Conservation (phyloP, 2,113 vertebrate species). For the Ceratotherium simum region DNA sequence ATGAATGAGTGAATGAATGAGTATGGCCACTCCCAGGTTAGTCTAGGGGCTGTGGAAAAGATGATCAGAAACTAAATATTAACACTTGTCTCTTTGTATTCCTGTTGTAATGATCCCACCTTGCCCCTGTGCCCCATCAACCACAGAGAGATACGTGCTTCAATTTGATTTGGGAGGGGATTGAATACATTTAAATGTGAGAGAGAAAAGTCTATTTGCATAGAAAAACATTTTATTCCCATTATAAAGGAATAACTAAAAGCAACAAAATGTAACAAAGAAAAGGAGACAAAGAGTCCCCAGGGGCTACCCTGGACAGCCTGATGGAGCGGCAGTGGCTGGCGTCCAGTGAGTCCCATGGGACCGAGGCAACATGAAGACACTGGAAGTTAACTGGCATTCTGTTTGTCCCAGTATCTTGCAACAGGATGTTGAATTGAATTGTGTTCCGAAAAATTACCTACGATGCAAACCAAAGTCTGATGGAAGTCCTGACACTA, state of each 20-base stretch:
- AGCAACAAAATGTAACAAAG: not conserved
- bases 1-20: not conserved
- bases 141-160: not conserved
- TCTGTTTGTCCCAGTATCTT: not conserved
- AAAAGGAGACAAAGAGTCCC: not conserved
- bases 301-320: not conserved
- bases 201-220: not conserved
- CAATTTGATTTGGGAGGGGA: not conserved
- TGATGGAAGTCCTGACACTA: not conserved
- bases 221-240: not conserved
- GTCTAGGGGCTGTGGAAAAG: not conserved
- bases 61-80: not conserved
- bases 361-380: not conserved
- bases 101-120: not conserved
- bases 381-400: not conserved
- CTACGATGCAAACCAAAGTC: not conserved
- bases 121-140: rapidly evolving
- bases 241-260: not conserved
- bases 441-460: not conserved
- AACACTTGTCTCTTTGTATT: not conserved
- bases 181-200: not conserved
- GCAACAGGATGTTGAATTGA: not conserved
- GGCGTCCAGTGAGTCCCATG: not conserved
- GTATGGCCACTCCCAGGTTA: not conserved
- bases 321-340: rapidly evolving